Percentiles rank a stretch among this genome's conserved stretches.
Conservation (phyloP, 2,888 invertebrate species). For the Drosophila crucigera region DNA sequence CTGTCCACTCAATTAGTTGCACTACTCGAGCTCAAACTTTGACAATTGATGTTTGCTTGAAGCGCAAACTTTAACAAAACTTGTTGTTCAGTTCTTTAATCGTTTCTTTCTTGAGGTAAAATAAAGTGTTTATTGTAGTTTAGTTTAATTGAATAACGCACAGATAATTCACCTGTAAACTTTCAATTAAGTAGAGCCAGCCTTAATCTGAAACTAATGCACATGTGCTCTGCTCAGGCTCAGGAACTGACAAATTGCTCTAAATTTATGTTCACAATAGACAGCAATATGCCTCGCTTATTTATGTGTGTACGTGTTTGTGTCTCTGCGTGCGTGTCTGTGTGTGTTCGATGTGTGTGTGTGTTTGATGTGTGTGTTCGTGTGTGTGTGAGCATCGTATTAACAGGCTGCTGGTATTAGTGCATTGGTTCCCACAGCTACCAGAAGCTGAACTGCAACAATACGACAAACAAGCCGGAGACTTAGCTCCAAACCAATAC, state of each 20-base stretch:
- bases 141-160: not conserved
- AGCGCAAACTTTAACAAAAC: not conserved
- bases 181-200: slow-evolving; percentile 9
- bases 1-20: slow-evolving; percentile 26
- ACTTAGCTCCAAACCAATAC: slow-evolving; percentile 21
- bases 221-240: not conserved
- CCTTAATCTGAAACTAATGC: not conserved
- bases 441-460: slow-evolving; percentile 47
- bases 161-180: not conserved
- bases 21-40: slow-evolving; percentile 12
- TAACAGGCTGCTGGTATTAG: slow-evolving; percentile 35
- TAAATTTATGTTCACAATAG: slow-evolving; percentile 32
- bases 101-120: not conserved
- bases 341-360: not conserved
- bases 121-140: not conserved
- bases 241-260: slow-evolving; percentile 24
- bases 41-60: slow-evolving; percentile 14
- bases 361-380: not conserved
- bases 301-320: slow-evolving; percentile 48
- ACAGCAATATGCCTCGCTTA: slow-evolving; percentile 24
- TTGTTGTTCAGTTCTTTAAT: not conserved
- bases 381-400: slow-evolving; percentile 2
- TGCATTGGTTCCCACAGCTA: slow-evolving; percentile 57
- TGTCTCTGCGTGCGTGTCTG: not conserved
- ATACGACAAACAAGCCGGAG: slow-evolving; percentile 36